Conservation (phyloP, 2,113 vertebrate genomes). For the Sialia sialis region DNA sequence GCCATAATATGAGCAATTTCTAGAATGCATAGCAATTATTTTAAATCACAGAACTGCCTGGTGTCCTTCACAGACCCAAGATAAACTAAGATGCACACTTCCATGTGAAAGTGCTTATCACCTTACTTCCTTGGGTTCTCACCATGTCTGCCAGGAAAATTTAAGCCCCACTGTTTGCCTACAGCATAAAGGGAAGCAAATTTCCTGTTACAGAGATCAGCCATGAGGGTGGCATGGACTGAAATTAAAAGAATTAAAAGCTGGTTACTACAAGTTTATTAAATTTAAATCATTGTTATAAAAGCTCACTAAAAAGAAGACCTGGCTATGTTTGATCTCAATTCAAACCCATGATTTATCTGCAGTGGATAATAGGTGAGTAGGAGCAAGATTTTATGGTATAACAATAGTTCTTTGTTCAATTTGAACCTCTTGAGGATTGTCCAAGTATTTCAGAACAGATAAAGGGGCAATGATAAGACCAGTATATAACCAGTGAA, state of each 20-base stretch:
- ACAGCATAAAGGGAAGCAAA: background rate
- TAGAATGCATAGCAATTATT: background rate
- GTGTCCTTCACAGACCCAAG: background rate
- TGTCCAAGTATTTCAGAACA: conserved; percentile 4
- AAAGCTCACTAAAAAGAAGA: conserved; percentile 22
- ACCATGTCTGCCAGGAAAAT: background rate
- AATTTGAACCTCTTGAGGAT: conserved; percentile 9
- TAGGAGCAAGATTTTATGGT: conserved; percentile 15
- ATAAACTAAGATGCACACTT: background rate
- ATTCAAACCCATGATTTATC: conserved; percentile 52
- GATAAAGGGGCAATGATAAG: background rate
- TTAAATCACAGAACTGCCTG: background rate
- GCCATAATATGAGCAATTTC: background rate
- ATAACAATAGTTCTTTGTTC: conserved; percentile 15
- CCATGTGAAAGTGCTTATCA: background rate
- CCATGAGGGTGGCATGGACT: background rate
- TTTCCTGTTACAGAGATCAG: background rate
- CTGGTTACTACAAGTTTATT: conserved; percentile 16
- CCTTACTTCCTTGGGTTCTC: background rate
- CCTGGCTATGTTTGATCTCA: background rate
- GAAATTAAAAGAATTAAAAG: conserved; percentile 53
- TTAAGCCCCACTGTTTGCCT: background rate
- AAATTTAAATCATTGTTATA: conserved; percentile 44
- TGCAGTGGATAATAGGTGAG: conserved; percentile 3
- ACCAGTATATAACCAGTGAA: background rate